A percentile compares a stretch with the other conserved stretches of the same genome.
Evolutionary conservation across 1,140 invertebrate genomes (phyloP).

Genomic region (Nautilus pompilius): DNA sequence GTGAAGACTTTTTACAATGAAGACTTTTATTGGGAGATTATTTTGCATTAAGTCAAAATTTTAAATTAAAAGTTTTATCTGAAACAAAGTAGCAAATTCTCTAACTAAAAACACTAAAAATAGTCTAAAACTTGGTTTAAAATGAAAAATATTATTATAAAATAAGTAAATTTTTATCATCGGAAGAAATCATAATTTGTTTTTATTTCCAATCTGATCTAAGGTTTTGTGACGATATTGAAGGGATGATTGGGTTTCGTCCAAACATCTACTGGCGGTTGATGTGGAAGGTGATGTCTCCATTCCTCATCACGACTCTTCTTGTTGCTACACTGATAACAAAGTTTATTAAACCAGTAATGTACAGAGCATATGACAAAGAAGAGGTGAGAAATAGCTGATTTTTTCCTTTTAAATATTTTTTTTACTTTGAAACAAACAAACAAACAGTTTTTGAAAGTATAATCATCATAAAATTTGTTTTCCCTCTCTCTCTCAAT

Average conservation of each 20-base stretch:
- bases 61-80: too few relatives aligned
- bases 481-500: too few relatives aligned
- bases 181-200: neutral
- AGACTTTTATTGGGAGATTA: too few relatives aligned
- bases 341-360: slow-evolving; percentile 36
- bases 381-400: slow-evolving; percentile 22
- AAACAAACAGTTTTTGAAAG: neutral
- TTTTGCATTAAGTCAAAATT: too few relatives aligned
- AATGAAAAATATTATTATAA: too few relatives aligned
- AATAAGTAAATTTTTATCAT: too few relatives aligned
- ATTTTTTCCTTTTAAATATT: neutral
- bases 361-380: slow-evolving; percentile 34
- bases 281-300: slow-evolving; percentile 42
- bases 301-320: slow-evolving; percentile 30
- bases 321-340: slow-evolving; percentile 33
- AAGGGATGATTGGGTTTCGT: slow-evolving; percentile 41
- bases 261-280: slow-evolving; percentile 37
- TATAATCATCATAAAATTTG: too few relatives aligned
- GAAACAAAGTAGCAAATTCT: too few relatives aligned
- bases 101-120: too few relatives aligned
- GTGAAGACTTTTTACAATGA: too few relatives aligned
- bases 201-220: neutral
- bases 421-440: neutral
- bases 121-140: too few relatives aligned
- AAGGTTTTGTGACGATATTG: slow-evolving; percentile 49